A percentile compares a stretch with the other conserved stretches of the same genome.
Conservation (phyloP, 2,797 vertebrate genomes). For the Lophius americanus region DNA sequence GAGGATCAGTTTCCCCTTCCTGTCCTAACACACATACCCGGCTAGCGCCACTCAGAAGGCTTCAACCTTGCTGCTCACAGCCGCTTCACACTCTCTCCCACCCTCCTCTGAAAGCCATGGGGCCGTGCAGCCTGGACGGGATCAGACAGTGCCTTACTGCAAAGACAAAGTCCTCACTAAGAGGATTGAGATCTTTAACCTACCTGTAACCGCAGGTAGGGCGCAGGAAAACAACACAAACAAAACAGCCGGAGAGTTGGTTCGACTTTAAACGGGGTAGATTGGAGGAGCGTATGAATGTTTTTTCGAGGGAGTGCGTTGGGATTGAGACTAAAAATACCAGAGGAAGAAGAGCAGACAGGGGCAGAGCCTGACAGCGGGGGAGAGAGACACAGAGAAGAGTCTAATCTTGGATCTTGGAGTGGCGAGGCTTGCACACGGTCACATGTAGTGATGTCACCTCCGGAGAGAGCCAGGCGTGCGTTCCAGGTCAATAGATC, state of each 20-base stretch:
- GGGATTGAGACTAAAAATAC: background rate
- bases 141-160: slow-evolving; percentile 55
- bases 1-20: slow-evolving; percentile 75
- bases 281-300: background rate
- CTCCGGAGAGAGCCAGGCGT: slow-evolving; percentile 30
- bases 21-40: slow-evolving; percentile 70
- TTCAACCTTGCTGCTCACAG: slow-evolving; percentile 35
- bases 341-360: slow-evolving; percentile 4
- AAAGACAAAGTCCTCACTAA: slow-evolving; percentile 70
- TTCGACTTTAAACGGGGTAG: background rate
- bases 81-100: slow-evolving; percentile 28
- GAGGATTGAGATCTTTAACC: slow-evolving; percentile 73
- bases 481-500: slow-evolving; percentile 35
- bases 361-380: slow-evolving; percentile 13
- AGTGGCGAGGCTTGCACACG: slow-evolving; percentile 30
- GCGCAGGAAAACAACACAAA: background rate
- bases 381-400: slow-evolving; percentile 31
- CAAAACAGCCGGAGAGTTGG: background rate
- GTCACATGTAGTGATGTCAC: slow-evolving; percentile 60
- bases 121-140: slow-evolving; percentile 31
- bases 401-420: slow-evolving; percentile 58
- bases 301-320: background rate
- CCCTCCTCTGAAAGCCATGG: slow-evolving; percentile 37
- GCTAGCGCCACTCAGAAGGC: slow-evolving; percentile 40
- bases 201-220: slow-evolving; percentile 41